Percentiles rank a stretch among this genome's conserved stretches.
These are phyloP conservation scores for Chrysaora quinquecirrha DNA, from an alignment of 30 jellyfish, hydroid and myxozoan species.

Conservation along the genomic window DNA sequence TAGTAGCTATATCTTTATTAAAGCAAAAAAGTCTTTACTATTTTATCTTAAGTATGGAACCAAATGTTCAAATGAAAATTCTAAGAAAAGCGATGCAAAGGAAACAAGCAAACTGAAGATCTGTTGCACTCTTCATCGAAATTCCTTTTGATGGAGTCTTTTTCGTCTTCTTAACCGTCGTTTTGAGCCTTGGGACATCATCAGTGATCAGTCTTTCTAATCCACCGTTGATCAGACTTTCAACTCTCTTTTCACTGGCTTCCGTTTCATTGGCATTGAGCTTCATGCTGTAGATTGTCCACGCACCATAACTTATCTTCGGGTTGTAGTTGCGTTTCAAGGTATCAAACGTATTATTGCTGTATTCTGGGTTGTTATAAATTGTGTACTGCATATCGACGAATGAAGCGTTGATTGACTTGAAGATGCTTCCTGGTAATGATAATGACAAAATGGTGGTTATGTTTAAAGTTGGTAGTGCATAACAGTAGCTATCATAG, in stretches of 20 bases:
- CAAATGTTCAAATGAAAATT: too few relatives aligned
- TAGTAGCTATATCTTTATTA: too few relatives aligned
- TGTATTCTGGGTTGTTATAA: slow-evolving; percentile 34
- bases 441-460: too few relatives aligned
- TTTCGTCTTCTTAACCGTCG: too few relatives aligned
- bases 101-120: too few relatives aligned
- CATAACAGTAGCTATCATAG: too few relatives aligned
- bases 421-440: slow-evolving; percentile 79
- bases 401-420: slow-evolving; percentile 75
- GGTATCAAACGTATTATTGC: slow-evolving; percentile 35
- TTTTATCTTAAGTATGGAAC: too few relatives aligned
- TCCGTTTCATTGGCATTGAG: slow-evolving; percentile 33
- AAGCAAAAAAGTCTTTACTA: too few relatives aligned
- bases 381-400: slow-evolving; percentile 65
- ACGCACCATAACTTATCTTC: slow-evolving; percentile 75
- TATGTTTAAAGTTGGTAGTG: too few relatives aligned
- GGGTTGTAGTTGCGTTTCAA: slow-evolving; percentile 69
- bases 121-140: too few relatives aligned
- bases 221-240: slow-evolving; percentile 36
- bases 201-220: slow-evolving; percentile 86
- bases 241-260: slow-evolving; percentile 26
- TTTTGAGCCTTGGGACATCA: slow-evolving; percentile 82
- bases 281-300: slow-evolving; percentile 81
- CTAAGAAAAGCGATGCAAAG: too few relatives aligned
- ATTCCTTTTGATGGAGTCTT: too few relatives aligned